These are phyloP conservation scores for Hoplias malabaricus DNA, from an alignment of 2,113 vertebrate species.

Conservation along the genomic window DNA sequence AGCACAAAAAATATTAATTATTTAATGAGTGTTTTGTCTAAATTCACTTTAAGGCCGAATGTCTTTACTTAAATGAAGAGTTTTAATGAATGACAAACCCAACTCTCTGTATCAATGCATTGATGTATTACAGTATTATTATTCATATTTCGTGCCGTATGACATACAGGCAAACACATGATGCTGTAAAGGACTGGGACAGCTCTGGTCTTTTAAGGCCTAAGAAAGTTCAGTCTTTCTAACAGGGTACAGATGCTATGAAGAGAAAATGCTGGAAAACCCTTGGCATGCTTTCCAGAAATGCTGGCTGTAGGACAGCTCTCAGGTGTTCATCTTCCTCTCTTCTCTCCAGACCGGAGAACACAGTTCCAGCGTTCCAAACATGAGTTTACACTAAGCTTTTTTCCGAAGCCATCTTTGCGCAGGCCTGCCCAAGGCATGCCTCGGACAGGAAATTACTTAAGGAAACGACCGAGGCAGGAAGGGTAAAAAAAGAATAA, in stretches of 20 bases:
- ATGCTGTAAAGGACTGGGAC: too few species aligned
- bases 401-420: neutral
- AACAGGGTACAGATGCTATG: neutral
- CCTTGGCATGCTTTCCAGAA: neutral
- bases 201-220: neutral
- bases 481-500: neutral
- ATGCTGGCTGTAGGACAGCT: neutral
- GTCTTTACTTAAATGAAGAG: too few species aligned
- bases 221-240: neutral
- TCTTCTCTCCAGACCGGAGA: neutral
- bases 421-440: neutral
- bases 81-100: too few species aligned
- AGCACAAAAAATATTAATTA: slow-evolving; percentile 37
- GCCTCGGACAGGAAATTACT: slow-evolving; percentile 1
- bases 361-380: neutral
- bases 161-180: too few species aligned
- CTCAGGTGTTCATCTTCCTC: neutral
- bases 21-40: too few species aligned
- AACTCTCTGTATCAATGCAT: too few species aligned
- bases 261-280: neutral
- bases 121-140: too few species aligned
- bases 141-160: too few species aligned
- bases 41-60: too few species aligned
- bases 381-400: neutral
- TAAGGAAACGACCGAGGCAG: slow-evolving; percentile 17